Evolutionary conservation across 2,113 vertebrate species (phyloP).

Genomic region (Montifringilla adamsi): DNA sequence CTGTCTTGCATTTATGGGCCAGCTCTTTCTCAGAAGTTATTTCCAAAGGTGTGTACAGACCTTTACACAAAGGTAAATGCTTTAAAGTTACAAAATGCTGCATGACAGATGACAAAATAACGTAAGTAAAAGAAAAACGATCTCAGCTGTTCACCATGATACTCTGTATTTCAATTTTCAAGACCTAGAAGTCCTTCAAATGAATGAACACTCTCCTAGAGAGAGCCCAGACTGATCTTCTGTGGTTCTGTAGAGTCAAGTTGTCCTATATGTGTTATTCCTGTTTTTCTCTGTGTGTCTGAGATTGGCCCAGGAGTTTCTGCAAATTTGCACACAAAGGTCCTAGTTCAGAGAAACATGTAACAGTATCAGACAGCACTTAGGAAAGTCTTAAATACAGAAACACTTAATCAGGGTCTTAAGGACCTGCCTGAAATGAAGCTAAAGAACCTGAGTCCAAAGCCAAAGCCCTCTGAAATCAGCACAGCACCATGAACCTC

Average conservation of each 20-base stretch:
- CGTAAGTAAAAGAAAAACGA: not conserved
- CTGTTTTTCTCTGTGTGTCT: not conserved
- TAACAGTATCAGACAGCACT: not conserved
- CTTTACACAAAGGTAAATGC: too few relatives aligned
- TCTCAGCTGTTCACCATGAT: not conserved
- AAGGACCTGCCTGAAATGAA: not conserved
- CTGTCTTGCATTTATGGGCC: not conserved
- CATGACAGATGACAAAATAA: not conserved
- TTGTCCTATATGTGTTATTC: not conserved
- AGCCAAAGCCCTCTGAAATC: not conserved
- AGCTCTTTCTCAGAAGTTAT: not conserved
- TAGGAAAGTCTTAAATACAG: not conserved
- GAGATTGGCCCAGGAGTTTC: not conserved
- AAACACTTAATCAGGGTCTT: not conserved
- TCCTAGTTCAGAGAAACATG: not conserved
- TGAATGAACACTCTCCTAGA: not conserved
- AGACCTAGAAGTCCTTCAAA: not conserved
- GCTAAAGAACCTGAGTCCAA: not conserved
- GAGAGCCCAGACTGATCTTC: not conserved
- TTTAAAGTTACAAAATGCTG: not conserved
- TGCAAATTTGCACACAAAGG: not conserved
- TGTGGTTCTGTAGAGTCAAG: not conserved
- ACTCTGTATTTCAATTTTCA: not conserved
- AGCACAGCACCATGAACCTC: fast-evolving
- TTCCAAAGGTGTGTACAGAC: not conserved